Evolutionary conservation across 2,113 vertebrate genomes (phyloP).

Genomic region (Epinephelus moara): DNA sequence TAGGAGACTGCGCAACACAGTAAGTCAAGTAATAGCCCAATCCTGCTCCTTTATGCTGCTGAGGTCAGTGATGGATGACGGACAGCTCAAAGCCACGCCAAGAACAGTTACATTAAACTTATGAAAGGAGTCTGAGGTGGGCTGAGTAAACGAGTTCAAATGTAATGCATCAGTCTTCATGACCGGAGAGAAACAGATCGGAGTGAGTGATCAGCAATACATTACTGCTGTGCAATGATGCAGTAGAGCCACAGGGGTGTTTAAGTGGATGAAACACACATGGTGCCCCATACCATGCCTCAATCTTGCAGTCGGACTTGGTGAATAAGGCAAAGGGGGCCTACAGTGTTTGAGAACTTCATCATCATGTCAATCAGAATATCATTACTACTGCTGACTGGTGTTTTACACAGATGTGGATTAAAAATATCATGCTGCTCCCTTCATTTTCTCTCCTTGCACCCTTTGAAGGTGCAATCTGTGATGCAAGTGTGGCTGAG

Average conservation of each 20-base stretch:
- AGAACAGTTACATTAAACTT: conserved; percentile 1
- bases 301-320: not conserved
- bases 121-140: not conserved
- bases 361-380: conserved; percentile 22
- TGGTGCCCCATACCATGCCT: not conserved
- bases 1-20: not conserved
- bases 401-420: not conserved
- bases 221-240: conserved; percentile 1
- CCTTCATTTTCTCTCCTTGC: not conserved
- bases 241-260: not conserved
- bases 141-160: not conserved
- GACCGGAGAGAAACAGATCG: not conserved
- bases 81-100: not conserved
- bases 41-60: not conserved
- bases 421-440: not conserved
- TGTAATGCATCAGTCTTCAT: not conserved
- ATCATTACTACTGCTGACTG: conserved; percentile 33
- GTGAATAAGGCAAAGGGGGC: conserved; percentile 53
- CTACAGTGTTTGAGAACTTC: conserved; percentile 13
- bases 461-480: not conserved
- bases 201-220: conserved; percentile 6
- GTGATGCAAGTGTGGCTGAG: conserved; percentile 4
- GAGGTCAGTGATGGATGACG: not conserved
- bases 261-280: not conserved
- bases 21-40: conserved; percentile 6